Base-by-base conservation (phyloP, 2,888 invertebrate species). In the Drosophila monieri region DNA sequence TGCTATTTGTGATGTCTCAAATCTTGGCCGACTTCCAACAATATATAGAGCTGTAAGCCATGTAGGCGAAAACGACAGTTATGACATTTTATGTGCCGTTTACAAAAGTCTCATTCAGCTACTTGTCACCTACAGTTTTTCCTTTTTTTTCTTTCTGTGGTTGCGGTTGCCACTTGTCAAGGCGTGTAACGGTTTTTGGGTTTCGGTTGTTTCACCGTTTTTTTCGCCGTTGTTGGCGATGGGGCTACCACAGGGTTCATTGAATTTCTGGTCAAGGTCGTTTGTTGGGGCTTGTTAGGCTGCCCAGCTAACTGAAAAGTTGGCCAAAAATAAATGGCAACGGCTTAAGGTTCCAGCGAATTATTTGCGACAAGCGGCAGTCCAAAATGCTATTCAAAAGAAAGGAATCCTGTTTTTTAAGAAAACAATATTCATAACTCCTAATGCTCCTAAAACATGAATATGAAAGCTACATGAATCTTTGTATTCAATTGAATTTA, bases 181-280 rank as follows among this genome's bases (percentile, higher is more conserved):
- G 64, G 49, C 30, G 39, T 51, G 49, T 69, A 69, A 72, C 72
- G 72, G 61, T 49, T 69, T 69, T 68, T 47, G 57, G 69, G 70
- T 55, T 62, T 72, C 44, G 61, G 69, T 55, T 55, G 59, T 54
- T 74, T 70, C 41, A 15, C 62, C 44, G 55, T 46, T 62, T 52
- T 55, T 35, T 56, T 53, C 30, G 43, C 60, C 60, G 27, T n/a
- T 41, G 56, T 27, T 35, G n/a, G n/a, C n/a, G 39, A 27, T 59
- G 46, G 51, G 54, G 21, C 30, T 56, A 64, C 58, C 55, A 55
- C 70, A 70, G 86, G 72, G 88, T 83, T 88, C 80, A 88, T 70
- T 86, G 78, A 73, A 75, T 81, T 74, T 47, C 70, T 78, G 84
- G 88, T 84, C 84, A 85, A 85, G 84, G 84, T 84, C 86, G 78